phyloP scores from a whole-genome alignment of 2,888 invertebrate genomes.

The Dexiosoma caninum region DNA sequence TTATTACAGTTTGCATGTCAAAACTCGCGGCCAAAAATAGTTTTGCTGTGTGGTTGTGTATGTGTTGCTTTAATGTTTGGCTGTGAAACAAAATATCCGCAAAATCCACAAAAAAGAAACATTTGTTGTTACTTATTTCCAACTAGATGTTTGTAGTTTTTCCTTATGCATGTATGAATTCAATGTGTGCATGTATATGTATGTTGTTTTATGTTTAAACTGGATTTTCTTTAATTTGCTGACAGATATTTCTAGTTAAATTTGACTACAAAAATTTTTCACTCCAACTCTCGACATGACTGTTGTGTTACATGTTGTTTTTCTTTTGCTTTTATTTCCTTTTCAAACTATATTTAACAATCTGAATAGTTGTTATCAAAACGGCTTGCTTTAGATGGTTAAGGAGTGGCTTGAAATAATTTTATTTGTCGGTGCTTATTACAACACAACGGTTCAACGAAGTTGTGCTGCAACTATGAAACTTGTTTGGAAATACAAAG shows the following conservation, averaged over 20 bases:
- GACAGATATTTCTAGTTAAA: conserved; percentile 31
- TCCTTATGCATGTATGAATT: too few relatives aligned
- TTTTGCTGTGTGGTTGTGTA: neutral
- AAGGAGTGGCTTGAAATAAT: conserved; percentile 19
- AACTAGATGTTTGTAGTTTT: conserved; percentile 20
- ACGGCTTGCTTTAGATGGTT: neutral
- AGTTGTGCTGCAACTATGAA: neutral
- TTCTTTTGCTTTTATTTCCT: neutral
- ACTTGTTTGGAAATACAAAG: neutral
- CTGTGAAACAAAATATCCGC: conserved; percentile 23
- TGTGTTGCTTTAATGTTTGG: conserved; percentile 18
- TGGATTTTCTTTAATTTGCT: conserved; percentile 32
- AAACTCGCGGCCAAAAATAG: conserved; percentile 21
- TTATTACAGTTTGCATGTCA: conserved; percentile 3
- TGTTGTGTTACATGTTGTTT: neutral
- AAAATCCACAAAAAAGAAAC: neutral
- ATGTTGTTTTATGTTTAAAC: neutral
- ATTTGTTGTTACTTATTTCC: conserved; percentile 16
- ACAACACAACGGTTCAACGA: neutral
- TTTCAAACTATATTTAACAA: neutral
- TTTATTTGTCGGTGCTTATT: conserved; percentile 15
- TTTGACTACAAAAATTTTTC: neutral
- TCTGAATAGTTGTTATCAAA: neutral
- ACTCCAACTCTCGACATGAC: neutral
- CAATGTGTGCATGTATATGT: neutral